Base-by-base conservation (phyloP, 2,113 vertebrate species). In the Sturnus vulgaris region DNA sequence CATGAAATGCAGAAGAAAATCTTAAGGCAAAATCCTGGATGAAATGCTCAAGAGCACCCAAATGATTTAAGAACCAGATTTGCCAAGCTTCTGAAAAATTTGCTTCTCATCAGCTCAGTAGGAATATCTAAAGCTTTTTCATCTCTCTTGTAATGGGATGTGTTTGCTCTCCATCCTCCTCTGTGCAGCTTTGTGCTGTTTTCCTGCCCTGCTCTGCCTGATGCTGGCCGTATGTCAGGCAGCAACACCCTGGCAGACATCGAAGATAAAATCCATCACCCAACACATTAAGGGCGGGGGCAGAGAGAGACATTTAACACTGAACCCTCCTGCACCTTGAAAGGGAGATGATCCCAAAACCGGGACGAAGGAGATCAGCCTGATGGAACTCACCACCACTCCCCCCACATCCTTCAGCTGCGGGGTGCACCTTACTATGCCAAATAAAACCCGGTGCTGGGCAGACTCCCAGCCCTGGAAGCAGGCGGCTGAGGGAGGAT, bases 71-170 rank as follows among this genome's bases (percentile, higher is more conserved):
- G 49, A 93, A 52, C 14, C 9, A 46, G 19, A 57, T 64, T 80
- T 79, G 19, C 60, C 44, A 81, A 27, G 22, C 33, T 86, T 82
- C 57, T 72, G 56, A 60, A 56, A 92, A 83, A 44, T 68, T 91
- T 44, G 12, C 9, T 56, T 82, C 75, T 69, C 1, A 0, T 50
- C 0, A 2, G 3, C 44, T 68, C 5, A 0, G 20, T 8, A 47
- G 7, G 20, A 92, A 25, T 59, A 83, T 7, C 46, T 69, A 72
- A 88, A 82, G 20, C n/a, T 23, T 60, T 76, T 87, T 40, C n/a
- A 53, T 28, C 14, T 64, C 44, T 69, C 63, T 63, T 27, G 8
- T 19, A 81, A 53, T 0, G 1, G 50, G 46, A 12, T 19, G 11
- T 40, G 28, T n/a, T 87, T 52, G 7, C 24, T 68, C 49, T 90